Evolutionary conservation across 2,113 vertebrate species (phyloP).

Genomic region (Catagonus wagneri): DNA sequence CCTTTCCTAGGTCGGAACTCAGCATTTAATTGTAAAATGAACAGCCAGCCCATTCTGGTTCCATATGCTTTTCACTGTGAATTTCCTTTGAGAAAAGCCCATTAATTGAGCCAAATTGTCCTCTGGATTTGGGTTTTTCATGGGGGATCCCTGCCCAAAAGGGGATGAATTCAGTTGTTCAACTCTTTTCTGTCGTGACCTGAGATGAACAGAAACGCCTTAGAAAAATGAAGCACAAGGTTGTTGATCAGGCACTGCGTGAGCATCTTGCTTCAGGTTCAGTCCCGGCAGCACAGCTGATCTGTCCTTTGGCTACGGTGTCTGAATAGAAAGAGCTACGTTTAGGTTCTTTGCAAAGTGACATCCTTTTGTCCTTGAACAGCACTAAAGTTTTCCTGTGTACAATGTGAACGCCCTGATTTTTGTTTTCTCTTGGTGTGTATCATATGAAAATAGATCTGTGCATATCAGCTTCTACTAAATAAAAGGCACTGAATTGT

Average conservation of each 20-base stretch:
- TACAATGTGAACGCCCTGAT: not conserved
- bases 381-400: not conserved
- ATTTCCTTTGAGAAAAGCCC: slow-evolving; percentile 82
- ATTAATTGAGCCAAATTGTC: slow-evolving; percentile 82
- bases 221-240: slow-evolving; percentile 72
- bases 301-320: not conserved
- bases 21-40: slow-evolving; percentile 81
- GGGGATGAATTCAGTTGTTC: slow-evolving; percentile 83
- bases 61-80: slow-evolving; percentile 82
- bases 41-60: slow-evolving; percentile 69
- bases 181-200: slow-evolving; percentile 79
- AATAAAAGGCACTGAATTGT: slow-evolving; percentile 57
- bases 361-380: slow-evolving; percentile 64
- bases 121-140: slow-evolving; percentile 83
- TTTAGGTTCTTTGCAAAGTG: slow-evolving; percentile 1
- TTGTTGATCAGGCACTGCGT: slow-evolving; percentile 48
- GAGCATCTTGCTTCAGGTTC: slow-evolving; percentile 15
- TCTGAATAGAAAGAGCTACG: not conserved
- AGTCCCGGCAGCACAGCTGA: not conserved
- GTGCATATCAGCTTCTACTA: slow-evolving; percentile 37
- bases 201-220: slow-evolving; percentile 74
- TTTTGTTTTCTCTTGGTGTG: slow-evolving; percentile 60
- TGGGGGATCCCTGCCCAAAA: slow-evolving; percentile 82
- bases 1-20: not conserved
- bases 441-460: not conserved